These are phyloP conservation scores for Augiades crinisus DNA, from an alignment of 2,888 invertebrate genomes.

Conservation along the genomic window DNA sequence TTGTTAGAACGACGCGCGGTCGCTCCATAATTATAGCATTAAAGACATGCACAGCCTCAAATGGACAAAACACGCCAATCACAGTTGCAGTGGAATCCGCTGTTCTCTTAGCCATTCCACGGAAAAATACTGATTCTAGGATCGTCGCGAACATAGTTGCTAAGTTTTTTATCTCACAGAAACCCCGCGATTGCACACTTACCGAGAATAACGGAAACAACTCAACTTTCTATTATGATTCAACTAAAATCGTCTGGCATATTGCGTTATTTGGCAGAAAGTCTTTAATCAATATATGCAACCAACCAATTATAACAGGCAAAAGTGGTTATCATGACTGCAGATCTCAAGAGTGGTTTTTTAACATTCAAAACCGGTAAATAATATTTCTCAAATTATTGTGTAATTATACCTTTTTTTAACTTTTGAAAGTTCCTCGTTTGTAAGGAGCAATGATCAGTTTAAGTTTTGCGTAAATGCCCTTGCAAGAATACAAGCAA, in stretches of 20 bases:
- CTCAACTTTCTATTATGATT: not conserved
- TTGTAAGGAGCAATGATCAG: too few relatives aligned
- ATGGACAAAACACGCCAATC: conserved; percentile 57
- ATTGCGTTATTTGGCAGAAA: not conserved
- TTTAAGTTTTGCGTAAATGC: too few relatives aligned
- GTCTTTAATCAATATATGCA: too few relatives aligned
- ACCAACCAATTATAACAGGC: not conserved
- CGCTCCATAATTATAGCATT: conserved; percentile 56
- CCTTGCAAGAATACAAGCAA: too few relatives aligned
- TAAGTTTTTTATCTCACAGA: conserved; percentile 8
- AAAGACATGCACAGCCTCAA: conserved; percentile 54
- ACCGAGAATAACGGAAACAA: conserved; percentile 8
- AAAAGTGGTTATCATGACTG: too few relatives aligned
- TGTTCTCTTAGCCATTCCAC: conserved; percentile 42
- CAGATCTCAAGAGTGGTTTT: too few relatives aligned
- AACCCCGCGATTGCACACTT: conserved; percentile 1
- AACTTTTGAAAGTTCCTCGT: too few relatives aligned
- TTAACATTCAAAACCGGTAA: too few relatives aligned
- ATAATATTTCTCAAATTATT: too few relatives aligned
- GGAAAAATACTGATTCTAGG: conserved; percentile 43
- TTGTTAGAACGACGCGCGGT: conserved; percentile 47
- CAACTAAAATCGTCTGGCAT: not conserved
- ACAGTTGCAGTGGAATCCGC: conserved; percentile 40
- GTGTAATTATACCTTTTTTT: too few relatives aligned
- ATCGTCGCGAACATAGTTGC: not conserved